Conservation (phyloP, 2,797 vertebrate species). For the Crotalus adamanteus region DNA sequence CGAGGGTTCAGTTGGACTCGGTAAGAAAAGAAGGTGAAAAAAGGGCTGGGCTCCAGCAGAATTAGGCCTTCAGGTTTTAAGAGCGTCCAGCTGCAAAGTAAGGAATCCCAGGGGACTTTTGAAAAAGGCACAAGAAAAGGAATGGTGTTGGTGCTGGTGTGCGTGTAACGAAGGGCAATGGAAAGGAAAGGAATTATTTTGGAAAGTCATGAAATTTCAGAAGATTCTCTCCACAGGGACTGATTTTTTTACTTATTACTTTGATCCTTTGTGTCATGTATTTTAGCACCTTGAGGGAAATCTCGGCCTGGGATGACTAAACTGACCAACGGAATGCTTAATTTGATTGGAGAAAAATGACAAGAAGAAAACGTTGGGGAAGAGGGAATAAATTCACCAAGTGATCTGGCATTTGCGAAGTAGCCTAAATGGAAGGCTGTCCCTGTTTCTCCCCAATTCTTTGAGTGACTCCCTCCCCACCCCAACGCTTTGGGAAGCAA, state of each 20-base stretch:
- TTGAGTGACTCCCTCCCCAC: neutral
- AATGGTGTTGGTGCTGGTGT: neutral
- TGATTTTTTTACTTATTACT: neutral
- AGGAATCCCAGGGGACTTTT: neutral
- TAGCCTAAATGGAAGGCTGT: neutral
- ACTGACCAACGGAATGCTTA: neutral
- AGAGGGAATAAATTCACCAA: neutral
- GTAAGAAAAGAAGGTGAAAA: neutral
- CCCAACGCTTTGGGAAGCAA: neutral
- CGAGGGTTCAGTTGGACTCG: neutral
- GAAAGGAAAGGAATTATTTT: neutral
- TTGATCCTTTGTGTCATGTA: neutral
- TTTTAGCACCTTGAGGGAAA: neutral
- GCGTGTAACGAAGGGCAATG: neutral
- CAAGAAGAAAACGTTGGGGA: too few relatives aligned
- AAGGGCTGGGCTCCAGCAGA: too few relatives aligned
- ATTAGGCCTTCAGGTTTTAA: neutral
- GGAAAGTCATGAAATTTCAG: neutral
- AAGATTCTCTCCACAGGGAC: neutral
- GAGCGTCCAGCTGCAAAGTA: too few relatives aligned
- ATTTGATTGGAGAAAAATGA: neutral
- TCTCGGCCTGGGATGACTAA: neutral
- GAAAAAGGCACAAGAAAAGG: neutral
- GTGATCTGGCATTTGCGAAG: neutral
- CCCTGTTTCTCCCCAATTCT: neutral